Conservation (phyloP, 2,888 invertebrate genomes). For the Drosophila pseudotakahashii region DNA sequence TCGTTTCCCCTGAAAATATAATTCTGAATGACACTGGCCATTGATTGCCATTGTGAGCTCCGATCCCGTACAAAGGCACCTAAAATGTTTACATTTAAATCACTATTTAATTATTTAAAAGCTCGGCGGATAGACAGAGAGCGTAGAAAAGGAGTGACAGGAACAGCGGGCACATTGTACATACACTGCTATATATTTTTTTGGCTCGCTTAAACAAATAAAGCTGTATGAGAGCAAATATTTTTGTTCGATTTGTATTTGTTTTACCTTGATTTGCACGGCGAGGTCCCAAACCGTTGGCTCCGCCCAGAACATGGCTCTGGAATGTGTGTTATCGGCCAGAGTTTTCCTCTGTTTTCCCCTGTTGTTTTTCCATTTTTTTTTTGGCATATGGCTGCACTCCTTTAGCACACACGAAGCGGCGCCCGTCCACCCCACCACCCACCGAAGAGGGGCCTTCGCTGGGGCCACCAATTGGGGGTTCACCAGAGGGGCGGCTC, state of each 20-base stretch:
- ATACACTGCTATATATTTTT: slow-evolving; percentile 24
- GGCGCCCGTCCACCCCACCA: background rate
- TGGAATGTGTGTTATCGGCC: slow-evolving; percentile 32
- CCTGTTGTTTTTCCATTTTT: slow-evolving; percentile 13
- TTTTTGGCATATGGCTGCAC: slow-evolving; percentile 55
- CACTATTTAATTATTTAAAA: slow-evolving; percentile 73
- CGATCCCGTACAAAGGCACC: slow-evolving; percentile 18
- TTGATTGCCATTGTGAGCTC: slow-evolving; percentile 22
- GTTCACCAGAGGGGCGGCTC: slow-evolving; percentile 54
- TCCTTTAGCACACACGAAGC: slow-evolving; percentile 49
- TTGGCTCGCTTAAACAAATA: slow-evolving; percentile 38
- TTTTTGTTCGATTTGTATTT: slow-evolving; percentile 78
- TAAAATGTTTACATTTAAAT: slow-evolving; percentile 71
- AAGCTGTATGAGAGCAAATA: slow-evolving; percentile 62
- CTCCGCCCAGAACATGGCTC: slow-evolving; percentile 76
- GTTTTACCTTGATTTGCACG: slow-evolving; percentile 77
- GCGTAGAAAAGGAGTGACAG: slow-evolving; percentile 39
- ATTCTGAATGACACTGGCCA: background rate
- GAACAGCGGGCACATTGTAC: slow-evolving; percentile 7
- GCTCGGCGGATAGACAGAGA: slow-evolving; percentile 16
- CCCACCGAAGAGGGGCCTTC: slow-evolving; percentile 1
- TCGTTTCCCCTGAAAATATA: background rate
- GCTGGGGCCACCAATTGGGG: slow-evolving; percentile 59
- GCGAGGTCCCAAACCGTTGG: slow-evolving; percentile 35
- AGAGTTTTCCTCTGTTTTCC: slow-evolving; percentile 9